Evolutionary conservation across 1,140 invertebrate species (phyloP), one percentile per base, ranked within the genome.

Genomic region (Matsumurasca onukii): DNA sequence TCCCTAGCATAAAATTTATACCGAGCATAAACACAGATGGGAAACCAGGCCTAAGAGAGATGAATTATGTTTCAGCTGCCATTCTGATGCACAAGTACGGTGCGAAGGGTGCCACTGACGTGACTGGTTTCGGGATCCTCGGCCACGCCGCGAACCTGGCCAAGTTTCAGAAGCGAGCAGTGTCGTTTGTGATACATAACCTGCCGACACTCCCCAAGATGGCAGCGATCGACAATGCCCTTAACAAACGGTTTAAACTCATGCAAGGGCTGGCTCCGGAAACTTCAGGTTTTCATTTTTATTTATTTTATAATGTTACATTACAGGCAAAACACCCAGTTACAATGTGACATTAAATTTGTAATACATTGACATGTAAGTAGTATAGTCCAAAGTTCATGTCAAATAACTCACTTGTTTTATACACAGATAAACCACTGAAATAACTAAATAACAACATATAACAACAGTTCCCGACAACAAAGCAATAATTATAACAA

Each of bases 151-250:
- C 98, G 81, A 98, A 97, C 74, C 80, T 99, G 31, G 95, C 96
- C 0, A 92, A 91, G 71, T 92, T 97, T 78, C 97, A 99, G 79
- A 97, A 97, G 79, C 95, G 95, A 79, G 93, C 95, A 82, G 96
- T 99, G 0, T 94, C 92, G 0, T 98, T 99, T 83, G 93, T 97
- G 66, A 98, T 99, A 75, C 95, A 98, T 77, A 98, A 97, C 80
- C 82, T 98, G 65, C 97, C 97, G 22, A 92, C 98, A 9, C 98
- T 99, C 72, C 92, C 94, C 0, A 97, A 98, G 79, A 98, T 98
- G 95, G 93, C 94, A 24, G 93, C 94, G 25, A 94, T 98, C n/a
- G 93, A 92, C 0, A 95, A 95, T 78, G 92, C 92, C 0, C 95
- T 92, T 76, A 92, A 94, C 31, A 97, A 97, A 73, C 96, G 97